These are phyloP conservation scores for Callochromis pleurospilus DNA, from an alignment of 2,113 vertebrate genomes.

Conservation along the genomic window DNA sequence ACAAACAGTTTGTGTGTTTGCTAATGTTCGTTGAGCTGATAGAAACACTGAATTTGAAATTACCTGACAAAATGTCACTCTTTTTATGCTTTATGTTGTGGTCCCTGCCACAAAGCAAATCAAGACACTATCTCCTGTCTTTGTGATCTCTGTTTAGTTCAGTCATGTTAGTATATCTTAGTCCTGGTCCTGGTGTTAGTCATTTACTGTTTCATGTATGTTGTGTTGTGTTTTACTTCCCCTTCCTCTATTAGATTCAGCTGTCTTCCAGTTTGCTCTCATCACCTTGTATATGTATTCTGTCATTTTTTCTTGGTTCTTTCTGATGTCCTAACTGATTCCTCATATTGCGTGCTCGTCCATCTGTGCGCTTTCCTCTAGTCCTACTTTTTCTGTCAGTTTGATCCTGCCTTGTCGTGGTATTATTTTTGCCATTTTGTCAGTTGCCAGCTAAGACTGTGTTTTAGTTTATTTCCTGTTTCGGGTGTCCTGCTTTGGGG, in stretches of 20 bases:
- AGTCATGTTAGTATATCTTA: not conserved
- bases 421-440: not conserved
- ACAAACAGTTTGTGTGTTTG: not conserved
- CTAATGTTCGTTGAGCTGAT: not conserved
- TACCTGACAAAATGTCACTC: not conserved
- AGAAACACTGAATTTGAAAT: not conserved
- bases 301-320: not conserved
- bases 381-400: not conserved
- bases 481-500: not conserved
- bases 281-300: not conserved
- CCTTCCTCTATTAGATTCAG: not conserved
- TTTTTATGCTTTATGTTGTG: not conserved
- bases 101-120: not conserved
- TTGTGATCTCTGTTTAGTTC: not conserved
- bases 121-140: not conserved
- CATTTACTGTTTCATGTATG: not conserved
- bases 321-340: not conserved
- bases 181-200: not conserved
- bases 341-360: not conserved
- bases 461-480: not conserved
- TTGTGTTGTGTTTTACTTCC: not conserved
- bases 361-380: not conserved
- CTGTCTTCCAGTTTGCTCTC: not conserved
- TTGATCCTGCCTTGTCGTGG: not conserved
- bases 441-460: not conserved